Conservation (phyloP, 2,797 vertebrate genomes). For the Takifugu ocellatus region DNA sequence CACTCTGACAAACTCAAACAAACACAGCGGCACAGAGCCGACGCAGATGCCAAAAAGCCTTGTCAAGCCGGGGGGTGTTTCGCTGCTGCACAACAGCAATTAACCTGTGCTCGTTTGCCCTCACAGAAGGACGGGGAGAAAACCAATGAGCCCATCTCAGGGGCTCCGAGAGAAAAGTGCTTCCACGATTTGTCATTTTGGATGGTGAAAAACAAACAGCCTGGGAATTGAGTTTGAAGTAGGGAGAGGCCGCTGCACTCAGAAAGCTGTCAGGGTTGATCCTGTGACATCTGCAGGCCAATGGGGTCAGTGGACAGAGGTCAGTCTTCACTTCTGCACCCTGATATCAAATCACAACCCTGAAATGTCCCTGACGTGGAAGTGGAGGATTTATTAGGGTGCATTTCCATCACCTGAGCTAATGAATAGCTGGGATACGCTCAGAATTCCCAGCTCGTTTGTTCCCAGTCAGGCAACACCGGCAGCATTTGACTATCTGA, state of each 20-base stretch:
- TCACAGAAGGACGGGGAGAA: slow-evolving; percentile 8
- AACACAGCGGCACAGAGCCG: slow-evolving; percentile 72
- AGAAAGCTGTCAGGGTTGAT: slow-evolving; percentile 38
- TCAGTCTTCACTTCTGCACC: slow-evolving; percentile 3
- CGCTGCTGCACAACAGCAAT: slow-evolving; percentile 25
- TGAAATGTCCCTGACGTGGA: neutral
- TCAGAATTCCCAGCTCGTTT: slow-evolving; percentile 38
- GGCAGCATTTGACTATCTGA: slow-evolving; percentile 28
- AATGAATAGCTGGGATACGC: too few species aligned
- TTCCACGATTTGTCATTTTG: slow-evolving; percentile 53
- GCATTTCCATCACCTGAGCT: too few species aligned
- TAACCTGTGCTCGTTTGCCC: slow-evolving; percentile 47
- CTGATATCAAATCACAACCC: slow-evolving; percentile 1
- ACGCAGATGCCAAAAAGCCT: slow-evolving; percentile 58
- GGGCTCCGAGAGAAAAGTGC: slow-evolving; percentile 43
- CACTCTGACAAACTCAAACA: slow-evolving; percentile 73
- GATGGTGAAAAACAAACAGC: slow-evolving; percentile 58
- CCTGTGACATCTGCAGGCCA: neutral
- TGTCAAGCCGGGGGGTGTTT: slow-evolving; percentile 13
- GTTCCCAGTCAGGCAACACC: slow-evolving; percentile 41
- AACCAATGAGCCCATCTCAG: slow-evolving; percentile 23
- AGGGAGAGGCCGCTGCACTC: slow-evolving; percentile 48
- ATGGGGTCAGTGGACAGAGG: too few species aligned
- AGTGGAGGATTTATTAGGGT: too few species aligned
- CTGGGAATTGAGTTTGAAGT: slow-evolving; percentile 62